Base-by-base conservation (phyloP, 2,797 vertebrate species). In the Poeciliopsis paucimaculata region DNA sequence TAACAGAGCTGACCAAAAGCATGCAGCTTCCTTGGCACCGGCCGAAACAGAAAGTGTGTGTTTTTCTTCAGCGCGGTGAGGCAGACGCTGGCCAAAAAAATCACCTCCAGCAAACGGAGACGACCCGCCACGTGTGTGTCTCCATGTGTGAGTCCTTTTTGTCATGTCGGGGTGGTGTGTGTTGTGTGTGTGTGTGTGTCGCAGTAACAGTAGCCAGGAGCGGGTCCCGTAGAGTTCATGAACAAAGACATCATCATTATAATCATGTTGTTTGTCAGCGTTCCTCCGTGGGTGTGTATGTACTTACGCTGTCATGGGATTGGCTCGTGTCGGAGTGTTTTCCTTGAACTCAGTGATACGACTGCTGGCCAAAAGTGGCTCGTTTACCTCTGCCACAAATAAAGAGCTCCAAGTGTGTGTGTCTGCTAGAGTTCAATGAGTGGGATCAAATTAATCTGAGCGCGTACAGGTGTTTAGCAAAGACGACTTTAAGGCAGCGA, bases 1-100 rank as follows among this genome's bases (percentile, higher is more conserved):
- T 91, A 92, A 90, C 92, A 84, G 89, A 78, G 34, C 91, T 91
- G 91, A 91, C 93, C 93, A 90, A 89, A 90, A 89, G 89, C 90
- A 93, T 84, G 91, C 87, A 90, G 90, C 82, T 92, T 91, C 90
- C 75, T 85, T 77, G 79, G 82, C 80, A 70, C 71, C 28, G 36
- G 16, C 3, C n/a, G 41, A 77, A 53, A 79, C 77, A 80, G 16
- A 84, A 82, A 84, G 75, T 36, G 76, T 62, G 80, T 88, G 87
- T 90, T 88, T 91, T 87, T 51, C 70, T 89, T 87, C 57, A 87
- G 86, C 85, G 85, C 78, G 18, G 80, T 74, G 78, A 90, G 84
- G 34, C 86, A 84, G 84, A 88, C 68, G 77, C 80, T 82, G 84
- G 89, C 84, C 86, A 88, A 90, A 84, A 84, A 84, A 90, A 81